Conservation (phyloP, 1,140 invertebrate genomes). For the Cryptotermes secundus region DNA sequence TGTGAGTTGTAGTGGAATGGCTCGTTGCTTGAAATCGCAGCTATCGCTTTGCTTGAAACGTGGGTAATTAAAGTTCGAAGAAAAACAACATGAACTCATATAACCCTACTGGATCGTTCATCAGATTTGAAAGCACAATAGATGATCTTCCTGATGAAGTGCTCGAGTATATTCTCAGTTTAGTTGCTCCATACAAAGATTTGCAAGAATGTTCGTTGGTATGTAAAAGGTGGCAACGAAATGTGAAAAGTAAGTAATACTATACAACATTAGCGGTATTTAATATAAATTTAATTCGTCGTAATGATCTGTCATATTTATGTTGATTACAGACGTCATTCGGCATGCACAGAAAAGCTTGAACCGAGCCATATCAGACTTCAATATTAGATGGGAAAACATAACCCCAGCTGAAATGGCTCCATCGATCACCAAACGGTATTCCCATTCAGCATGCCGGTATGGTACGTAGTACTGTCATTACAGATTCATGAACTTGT, state of each 20-base stretch:
- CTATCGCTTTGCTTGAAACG: not conserved
- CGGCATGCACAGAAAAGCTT: constrained; percentile 66
- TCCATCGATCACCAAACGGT: constrained; percentile 80
- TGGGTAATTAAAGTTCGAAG: not conserved
- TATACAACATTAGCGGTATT: too few species aligned
- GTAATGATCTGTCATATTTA: not conserved
- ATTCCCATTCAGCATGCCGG: constrained; percentile 88
- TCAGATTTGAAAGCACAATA: constrained; percentile 18
- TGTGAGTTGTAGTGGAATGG: not conserved
- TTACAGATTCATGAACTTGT: constrained; percentile 8
- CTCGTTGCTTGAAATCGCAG: not conserved
- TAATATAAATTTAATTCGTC: not conserved
- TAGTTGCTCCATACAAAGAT: constrained; percentile 88
- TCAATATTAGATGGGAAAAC: constrained; percentile 68
- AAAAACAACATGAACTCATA: not conserved
- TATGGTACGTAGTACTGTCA: constrained; percentile 48
- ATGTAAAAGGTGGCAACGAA: constrained; percentile 78
- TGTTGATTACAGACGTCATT: constrained; percentile 65
- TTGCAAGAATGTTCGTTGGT: constrained; percentile 81
- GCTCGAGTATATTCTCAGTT: constrained; percentile 85
- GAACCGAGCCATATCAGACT: constrained; percentile 64
- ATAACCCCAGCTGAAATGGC: constrained; percentile 54
- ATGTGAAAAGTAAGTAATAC: constrained; percentile 71
- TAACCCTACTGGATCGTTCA: not conserved
- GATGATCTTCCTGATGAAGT: constrained; percentile 80